Base-by-base conservation (phyloP, 2,888 invertebrate genomes). In the Apamea monoglypha region DNA sequence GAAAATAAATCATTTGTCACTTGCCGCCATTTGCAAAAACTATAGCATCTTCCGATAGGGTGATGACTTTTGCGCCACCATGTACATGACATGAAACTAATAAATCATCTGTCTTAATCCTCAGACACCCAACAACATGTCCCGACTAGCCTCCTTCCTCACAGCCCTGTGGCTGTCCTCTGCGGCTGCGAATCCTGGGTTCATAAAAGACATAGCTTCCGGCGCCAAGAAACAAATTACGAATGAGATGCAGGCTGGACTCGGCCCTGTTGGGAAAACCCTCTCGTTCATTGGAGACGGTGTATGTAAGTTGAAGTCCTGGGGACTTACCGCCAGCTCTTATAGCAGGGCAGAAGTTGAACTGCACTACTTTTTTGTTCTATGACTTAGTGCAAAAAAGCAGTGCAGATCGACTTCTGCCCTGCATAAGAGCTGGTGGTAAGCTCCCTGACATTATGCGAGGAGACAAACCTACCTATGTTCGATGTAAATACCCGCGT, bases 141-240 rank as follows among this genome's bases (percentile, higher is more conserved):
- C 25, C n/a, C 56, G 56, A 59, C n/a, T 59, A n/a, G 56, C 56
- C 4, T 59, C 12, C n/a, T 59, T 59, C n/a, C n/a, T 59, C 56
- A n/a, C 56, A 59, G 56, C 25, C n/a, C 56, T 59, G 56, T 59
- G 56, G 56, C 56, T 59, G n/a, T 59, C 56, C n/a, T 59, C 56
- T 59, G 56, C n/a, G 12, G 56, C 56, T 59, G 56, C 56, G n/a
- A 12, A n/a, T 4, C n/a, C 56, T n/a, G n/a, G n/a, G n/a, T 0
- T 59, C 56, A 12, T 69, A 7, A 47, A 12, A 10, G 25, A 56
- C 10, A 18, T 16, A 16, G 53, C 25, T 21, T 25, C n/a, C 0
- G 56, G 0, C n/a, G n/a, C 0, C n/a, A 14, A 5, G 4, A n/a
- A 59, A 5, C n/a, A 59, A 59, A 1, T n/a, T 12, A 14, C 0